phyloP scores from a whole-genome alignment of 2,888 invertebrate species.

The Macrosiphum euphorbiae region DNA sequence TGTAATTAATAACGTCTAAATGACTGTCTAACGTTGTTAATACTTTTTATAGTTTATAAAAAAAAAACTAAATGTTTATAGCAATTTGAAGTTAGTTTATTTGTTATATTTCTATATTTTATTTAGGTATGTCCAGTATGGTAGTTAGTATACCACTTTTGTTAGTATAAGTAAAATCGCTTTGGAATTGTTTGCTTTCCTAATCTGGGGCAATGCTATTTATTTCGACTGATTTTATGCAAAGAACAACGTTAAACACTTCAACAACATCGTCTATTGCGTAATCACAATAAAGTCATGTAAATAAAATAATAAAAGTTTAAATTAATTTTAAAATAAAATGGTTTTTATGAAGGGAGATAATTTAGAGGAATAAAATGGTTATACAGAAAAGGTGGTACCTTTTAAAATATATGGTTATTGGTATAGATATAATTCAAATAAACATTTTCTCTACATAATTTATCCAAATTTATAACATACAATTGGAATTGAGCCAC shows the following conservation, averaged over 20 bases:
- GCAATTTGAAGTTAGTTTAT: neutral
- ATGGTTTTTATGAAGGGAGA: neutral
- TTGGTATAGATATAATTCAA: neutral
- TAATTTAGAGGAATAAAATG: neutral
- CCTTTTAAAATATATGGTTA: neutral
- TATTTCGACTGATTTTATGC: neutral
- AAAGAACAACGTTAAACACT: constrained; percentile 1
- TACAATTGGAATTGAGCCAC: constrained; percentile 58
- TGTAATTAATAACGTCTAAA: neutral
- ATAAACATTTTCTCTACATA: constrained; percentile 31
- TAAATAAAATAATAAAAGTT: neutral
- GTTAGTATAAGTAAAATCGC: neutral
- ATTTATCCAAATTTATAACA: constrained; percentile 27
- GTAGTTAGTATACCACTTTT: neutral
- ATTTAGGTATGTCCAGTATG: neutral
- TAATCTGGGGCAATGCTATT: neutral
- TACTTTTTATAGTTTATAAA: neutral
- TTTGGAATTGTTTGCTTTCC: constrained; percentile 24
- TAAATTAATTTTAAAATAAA: neutral
- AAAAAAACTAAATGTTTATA: neutral
- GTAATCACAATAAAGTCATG: neutral
- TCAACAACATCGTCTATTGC: constrained; percentile 8
- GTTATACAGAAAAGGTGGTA: neutral
- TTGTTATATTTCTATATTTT: neutral
- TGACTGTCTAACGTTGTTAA: neutral